Base-by-base conservation (phyloP, 2,888 invertebrate genomes). In the Ramazzottius varieornatus region DNA sequence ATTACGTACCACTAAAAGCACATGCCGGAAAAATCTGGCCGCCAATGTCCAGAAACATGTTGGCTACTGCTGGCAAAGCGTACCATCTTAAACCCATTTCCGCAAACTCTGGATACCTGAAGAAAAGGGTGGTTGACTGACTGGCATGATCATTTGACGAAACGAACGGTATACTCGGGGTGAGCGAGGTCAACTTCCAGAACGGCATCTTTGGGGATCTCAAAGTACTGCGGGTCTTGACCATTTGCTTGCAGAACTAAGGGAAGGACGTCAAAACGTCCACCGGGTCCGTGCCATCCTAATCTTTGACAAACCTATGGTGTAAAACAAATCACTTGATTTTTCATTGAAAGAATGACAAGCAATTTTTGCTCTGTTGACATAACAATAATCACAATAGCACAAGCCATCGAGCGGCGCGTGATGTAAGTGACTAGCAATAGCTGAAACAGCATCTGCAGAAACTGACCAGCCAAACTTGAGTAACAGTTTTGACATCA, bases 151-250 rank as follows among this genome's bases (percentile, higher is more conserved):
- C n/a, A n/a, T n/a, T n/a, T n/a, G 64, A 32, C 24, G 29, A 32
- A 63, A 32, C 46, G 20, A 4, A n/a, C 2, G 32, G 40, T 64
- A 20, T 33, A 92, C 91, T 83, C 84, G 33, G 93, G 93, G 80
- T 93, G 93, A 68, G 81, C 82, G 72, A 93, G 81, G 65, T 84
- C 81, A 68, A 93, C 85, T 78, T 91, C 86, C 74, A 92, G 78
- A 69, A 92, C 81, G 65, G 92, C 82, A 71, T 93, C 92, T 67
- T 82, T 80, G 0, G 93, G 92, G 72, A 92, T 84, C 73, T 91
- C 90, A 76, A 92, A 93, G 77, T 88, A 86, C 80, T 93, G 91
- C 0, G 93, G 93, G 79, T 92, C 91, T 73, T 91, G 88, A n/a
- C 91, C 92, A 75, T 89, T 88, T 32, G 92, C 91, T n/a, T 89